These are phyloP conservation scores for Stenopsyche tienmushanensis DNA, from an alignment of 1,140 invertebrate genomes.

Conservation along the genomic window DNA sequence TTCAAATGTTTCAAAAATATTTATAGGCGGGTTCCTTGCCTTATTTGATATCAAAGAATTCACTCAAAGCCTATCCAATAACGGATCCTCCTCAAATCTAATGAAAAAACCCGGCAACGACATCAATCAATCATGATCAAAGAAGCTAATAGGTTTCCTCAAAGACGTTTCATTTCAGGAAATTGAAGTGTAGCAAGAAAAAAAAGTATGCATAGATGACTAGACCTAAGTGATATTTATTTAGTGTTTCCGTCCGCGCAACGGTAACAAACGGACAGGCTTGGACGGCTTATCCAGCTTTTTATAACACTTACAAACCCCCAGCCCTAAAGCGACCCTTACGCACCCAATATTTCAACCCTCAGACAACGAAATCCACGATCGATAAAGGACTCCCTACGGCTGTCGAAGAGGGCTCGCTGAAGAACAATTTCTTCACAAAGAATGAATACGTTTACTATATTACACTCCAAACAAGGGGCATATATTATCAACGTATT, in stretches of 20 bases:
- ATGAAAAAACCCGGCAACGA: conserved; percentile 20
- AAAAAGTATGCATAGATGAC: conserved; percentile 3
- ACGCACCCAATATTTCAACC: not conserved
- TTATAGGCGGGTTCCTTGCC: not conserved
- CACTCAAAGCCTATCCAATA: not conserved
- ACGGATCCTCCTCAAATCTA: conserved; percentile 25
- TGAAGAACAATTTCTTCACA: too few species aligned
- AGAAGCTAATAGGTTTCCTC: conserved; percentile 19
- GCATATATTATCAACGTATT: too few species aligned
- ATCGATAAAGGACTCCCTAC: not conserved
- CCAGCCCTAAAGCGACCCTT: not conserved
- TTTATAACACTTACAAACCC: conserved; percentile 28
- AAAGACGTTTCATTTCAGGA: conserved; percentile 21
- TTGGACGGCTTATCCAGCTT: conserved; percentile 17
- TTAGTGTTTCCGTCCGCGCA: conserved; percentile 10
- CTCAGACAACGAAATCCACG: not conserved
- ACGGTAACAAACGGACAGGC: conserved; percentile 8
- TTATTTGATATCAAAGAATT: conserved; percentile 25
- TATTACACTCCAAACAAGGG: too few species aligned
- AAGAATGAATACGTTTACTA: too few species aligned
- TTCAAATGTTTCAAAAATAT: not conserved
- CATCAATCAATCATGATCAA: conserved; percentile 27
- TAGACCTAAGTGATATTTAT: conserved; percentile 32
- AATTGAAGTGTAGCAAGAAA: conserved; percentile 17
- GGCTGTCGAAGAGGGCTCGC: not conserved